Percentiles rank a stretch among this genome's conserved stretches.
Evolutionary conservation across 2,797 vertebrate genomes (phyloP).

Genomic region (Acipenser ruthenus): DNA sequence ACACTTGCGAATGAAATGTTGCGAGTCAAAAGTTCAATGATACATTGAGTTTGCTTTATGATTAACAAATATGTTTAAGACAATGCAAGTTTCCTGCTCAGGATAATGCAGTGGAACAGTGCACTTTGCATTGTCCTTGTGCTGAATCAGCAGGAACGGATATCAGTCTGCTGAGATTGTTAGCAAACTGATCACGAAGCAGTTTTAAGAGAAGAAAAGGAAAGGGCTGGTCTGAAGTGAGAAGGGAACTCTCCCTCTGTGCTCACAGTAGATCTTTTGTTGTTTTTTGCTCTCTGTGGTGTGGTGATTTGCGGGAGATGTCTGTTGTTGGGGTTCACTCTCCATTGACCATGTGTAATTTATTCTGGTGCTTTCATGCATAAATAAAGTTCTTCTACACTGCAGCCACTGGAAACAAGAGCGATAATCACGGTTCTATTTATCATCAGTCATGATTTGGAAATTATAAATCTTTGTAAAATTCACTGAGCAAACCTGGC

Average conservation of each 20-base stretch:
- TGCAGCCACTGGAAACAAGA: background rate
- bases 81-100: constrained; percentile 1
- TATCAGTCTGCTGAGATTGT: background rate
- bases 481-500: no score
- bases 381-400: background rate
- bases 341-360: background rate
- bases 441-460: background rate
- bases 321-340: constrained; percentile 1
- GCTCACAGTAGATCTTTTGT: background rate
- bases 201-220: background rate
- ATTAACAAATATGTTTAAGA: constrained; percentile 24
- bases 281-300: background rate
- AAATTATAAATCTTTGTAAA: no score
- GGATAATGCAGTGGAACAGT: background rate
- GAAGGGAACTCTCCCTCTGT: background rate
- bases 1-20: background rate
- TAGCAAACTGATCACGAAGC: constrained; percentile 11
- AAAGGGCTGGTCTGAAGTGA: background rate
- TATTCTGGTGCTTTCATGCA: constrained; percentile 5
- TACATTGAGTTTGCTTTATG: constrained; percentile 17
- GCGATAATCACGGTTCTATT: background rate
- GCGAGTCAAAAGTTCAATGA: constrained; percentile 28
- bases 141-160: background rate
- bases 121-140: background rate
- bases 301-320: constrained; percentile 6